Base-by-base conservation (phyloP, 2,888 invertebrate species). In the Orchesella flavescens region DNA sequence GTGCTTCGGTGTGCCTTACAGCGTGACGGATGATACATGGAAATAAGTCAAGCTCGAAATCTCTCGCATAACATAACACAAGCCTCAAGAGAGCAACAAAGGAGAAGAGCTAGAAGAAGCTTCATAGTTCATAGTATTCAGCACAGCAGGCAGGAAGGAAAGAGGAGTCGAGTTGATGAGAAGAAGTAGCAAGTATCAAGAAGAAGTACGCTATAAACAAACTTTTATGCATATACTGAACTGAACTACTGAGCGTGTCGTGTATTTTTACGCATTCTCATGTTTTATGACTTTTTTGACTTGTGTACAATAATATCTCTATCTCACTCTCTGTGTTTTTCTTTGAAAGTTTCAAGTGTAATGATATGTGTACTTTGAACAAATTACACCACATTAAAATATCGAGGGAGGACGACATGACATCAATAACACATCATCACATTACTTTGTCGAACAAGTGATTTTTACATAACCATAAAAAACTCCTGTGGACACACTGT, bases 251-350 rank as follows among this genome's bases (percentile, higher is more conserved):
- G n/a, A n/a, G n/a, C n/a, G n/a, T n/a, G n/a, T n/a, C n/a, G 12
- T 49, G n/a, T n/a, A 49, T 49, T 49, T 49, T 49, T 34, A 21
- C 63, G 68, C 46, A 46, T 44, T 44, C 68, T 77, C 65, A 72
- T 79, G 65, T 71, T 79, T 78, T 78, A 78, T 78, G 69, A 71
- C 78, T 78, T 79, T 77, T 77, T 69, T 77, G 68, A 69, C 77
- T 77, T 77, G 80, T 80, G 80, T 73, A 80, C 79, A 79, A 53
- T 10, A 13, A 46, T 13, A 46, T 46, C 46, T n/a, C n/a, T n/a
- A n/a, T n/a, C n/a, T n/a, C n/a, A n/a, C n/a, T n/a, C n/a, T 71
- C 72, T 79, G 63, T 57, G 71, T 49, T 46, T 17, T 34, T 59
- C 71, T 43, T 57, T 79, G 79, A 79, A 63, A 79, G 71, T 71